Conservation (phyloP, 1,140 invertebrate species). For the Papilio machaon region DNA sequence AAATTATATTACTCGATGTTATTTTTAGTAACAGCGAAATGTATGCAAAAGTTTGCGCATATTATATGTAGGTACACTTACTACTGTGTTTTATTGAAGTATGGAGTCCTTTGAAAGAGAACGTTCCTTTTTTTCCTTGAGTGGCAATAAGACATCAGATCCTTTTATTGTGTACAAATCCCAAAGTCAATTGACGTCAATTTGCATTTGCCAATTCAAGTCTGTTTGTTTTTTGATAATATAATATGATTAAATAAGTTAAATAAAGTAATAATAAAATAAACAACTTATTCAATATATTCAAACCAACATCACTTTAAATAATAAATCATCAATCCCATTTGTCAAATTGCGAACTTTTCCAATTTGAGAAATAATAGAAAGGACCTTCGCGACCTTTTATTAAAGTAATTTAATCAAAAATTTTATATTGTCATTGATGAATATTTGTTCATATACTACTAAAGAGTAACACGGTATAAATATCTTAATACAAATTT, state of each 20-base stretch:
- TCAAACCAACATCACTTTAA: background rate
- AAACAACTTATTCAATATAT: too few species aligned
- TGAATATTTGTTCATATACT: background rate
- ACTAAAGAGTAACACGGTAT: too few species aligned
- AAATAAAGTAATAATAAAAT: too few species aligned
- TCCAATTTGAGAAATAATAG: constrained; percentile 25
- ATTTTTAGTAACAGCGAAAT: background rate
- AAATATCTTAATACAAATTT: background rate
- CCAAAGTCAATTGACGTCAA: background rate
- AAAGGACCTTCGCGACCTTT: background rate
- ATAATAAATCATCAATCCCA: background rate
- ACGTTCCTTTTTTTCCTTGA: background rate
- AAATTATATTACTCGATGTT: background rate
- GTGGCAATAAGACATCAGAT: background rate
- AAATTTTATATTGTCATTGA: background rate
- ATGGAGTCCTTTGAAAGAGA: background rate
- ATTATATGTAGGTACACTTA: background rate
- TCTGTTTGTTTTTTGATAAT: too few species aligned
- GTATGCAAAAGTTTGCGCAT: background rate
- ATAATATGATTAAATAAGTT: too few species aligned
- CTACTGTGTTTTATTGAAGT: background rate
- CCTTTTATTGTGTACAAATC: background rate
- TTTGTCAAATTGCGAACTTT: constrained; percentile 15
- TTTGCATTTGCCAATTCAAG: background rate
- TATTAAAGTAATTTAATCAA: background rate